These are phyloP conservation scores for Raja brachyura DNA, from an alignment of 2,113 vertebrate genomes.

Conservation along the genomic window DNA sequence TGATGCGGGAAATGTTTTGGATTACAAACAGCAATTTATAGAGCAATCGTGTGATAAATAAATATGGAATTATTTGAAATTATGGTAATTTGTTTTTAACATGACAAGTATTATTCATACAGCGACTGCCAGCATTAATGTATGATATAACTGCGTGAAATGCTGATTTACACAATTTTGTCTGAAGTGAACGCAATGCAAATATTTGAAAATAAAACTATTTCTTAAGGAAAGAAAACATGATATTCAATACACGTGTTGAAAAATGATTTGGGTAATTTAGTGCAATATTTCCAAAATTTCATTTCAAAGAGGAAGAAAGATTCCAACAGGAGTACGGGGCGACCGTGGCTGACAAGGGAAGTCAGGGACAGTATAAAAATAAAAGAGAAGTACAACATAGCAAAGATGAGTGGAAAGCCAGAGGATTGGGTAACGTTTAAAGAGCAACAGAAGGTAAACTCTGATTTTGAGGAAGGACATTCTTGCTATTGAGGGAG, in stretches of 20 bases:
- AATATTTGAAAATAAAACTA: neutral
- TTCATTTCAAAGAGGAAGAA: no score
- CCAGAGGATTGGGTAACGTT: no score
- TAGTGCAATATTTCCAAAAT: neutral
- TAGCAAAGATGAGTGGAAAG: no score
- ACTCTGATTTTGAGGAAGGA: no score
- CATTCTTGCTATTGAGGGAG: no score
- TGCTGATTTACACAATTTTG: neutral
- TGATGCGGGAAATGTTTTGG: neutral
- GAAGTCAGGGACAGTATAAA: no score
- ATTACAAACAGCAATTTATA: neutral
- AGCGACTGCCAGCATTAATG: neutral
- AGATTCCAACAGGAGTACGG: no score
- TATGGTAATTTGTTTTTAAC: neutral
- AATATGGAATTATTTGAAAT: slow-evolving; percentile 27
- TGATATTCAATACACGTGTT: neutral
- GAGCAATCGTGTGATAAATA: neutral
- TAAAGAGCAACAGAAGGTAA: no score
- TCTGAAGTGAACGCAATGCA: neutral
- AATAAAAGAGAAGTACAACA: no score
- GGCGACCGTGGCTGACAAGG: no score
- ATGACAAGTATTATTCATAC: neutral
- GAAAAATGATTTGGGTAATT: neutral
- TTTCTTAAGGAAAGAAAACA: neutral
- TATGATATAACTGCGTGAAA: slow-evolving; percentile 13